phyloP scores from a whole-genome alignment of 37 sponge, comb jelly and placozoan species.

The Tethya wilhelma region DNA sequence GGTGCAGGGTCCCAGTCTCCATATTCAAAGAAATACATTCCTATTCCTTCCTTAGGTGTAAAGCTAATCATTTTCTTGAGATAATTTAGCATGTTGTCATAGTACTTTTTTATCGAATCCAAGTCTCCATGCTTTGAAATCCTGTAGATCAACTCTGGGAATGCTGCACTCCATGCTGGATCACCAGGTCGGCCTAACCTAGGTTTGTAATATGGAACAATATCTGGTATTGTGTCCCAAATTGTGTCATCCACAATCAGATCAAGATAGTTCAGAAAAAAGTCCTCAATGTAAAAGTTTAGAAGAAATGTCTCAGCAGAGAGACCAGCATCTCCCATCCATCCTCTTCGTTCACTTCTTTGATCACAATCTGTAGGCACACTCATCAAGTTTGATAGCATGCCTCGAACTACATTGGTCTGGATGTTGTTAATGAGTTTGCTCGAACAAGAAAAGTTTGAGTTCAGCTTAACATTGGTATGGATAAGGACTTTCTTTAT shows the following conservation, averaged over 20 bases:
- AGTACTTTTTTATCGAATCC: slow-evolving; percentile 18
- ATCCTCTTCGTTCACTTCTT: slow-evolving; percentile 71
- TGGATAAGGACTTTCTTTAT: slow-evolving; percentile 40
- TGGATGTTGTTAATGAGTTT: slow-evolving; percentile 56
- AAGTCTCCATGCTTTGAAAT: slow-evolving; percentile 49
- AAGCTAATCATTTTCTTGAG: slow-evolving; percentile 14
- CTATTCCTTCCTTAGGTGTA: slow-evolving; percentile 46
- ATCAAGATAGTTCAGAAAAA: slow-evolving; percentile 33
- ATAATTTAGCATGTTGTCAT: slow-evolving; percentile 24
- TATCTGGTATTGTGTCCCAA: slow-evolving; percentile 62
- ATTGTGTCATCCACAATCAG: slow-evolving; percentile 51
- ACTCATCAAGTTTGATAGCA: slow-evolving; percentile 76
- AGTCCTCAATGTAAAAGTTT: slow-evolving; percentile 63
- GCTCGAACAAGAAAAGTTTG: slow-evolving; percentile 31
- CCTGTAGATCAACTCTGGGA: slow-evolving; percentile 59
- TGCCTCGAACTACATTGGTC: slow-evolving; percentile 42
- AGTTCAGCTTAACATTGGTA: slow-evolving; percentile 22
- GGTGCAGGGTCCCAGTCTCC: slow-evolving; percentile 83
- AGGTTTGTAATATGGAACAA: slow-evolving; percentile 70
- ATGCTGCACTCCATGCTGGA: slow-evolving; percentile 80
- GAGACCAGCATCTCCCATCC: no score
- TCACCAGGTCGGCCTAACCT: slow-evolving; percentile 72
- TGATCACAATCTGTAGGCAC: slow-evolving; percentile 76
- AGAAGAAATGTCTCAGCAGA: slow-evolving; percentile 63
- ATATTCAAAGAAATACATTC: slow-evolving; percentile 44